Base-by-base conservation (phyloP, 2,888 invertebrate species). In the Dryomyza anilis region DNA sequence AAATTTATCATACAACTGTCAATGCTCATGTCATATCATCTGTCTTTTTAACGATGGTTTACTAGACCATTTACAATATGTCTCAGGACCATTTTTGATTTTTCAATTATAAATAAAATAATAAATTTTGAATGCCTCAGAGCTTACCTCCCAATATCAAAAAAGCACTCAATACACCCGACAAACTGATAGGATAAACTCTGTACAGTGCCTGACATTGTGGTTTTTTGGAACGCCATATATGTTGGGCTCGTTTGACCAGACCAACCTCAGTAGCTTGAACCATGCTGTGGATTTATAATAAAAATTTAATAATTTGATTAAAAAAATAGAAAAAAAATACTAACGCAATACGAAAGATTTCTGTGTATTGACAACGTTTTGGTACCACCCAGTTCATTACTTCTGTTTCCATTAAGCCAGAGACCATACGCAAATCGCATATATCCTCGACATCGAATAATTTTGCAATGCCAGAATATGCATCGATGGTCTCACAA, bases 391-490 rank as follows among this genome's bases (percentile, higher is more conserved):
- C 76, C 70, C 84, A 76, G 58, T 80, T 83, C 36, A 84, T 64
- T 2, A 80, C 59, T 48, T 81, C 78, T 0, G 76, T 74, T 58
- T 78, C 76, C 66, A 81, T 65, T 2, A 81, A 67, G 0, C 81
- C 81, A 0, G 76, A 72, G 8, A 82, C 79, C 7, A 71, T 71
- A 16, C 83, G 78, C 27, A 85, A 69, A 68, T 85, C 84, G 67
- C 86, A 86, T 46, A 85, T 83, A 64, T 84, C 81, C 39, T 80
- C 78, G 1, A 82, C 80, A 63, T 85, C 82, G 66, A 85, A 85
- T 2, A 78, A 72, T 71, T 79, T 81, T 0, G 79, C 77, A 59
- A 83, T 80, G 65, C 77, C 75, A 0, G 84, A 81, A 74, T 85
- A 86, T 0, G 82, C 83, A 19, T 82, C 82, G 2, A 82, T 78